Conservation (phyloP, 2,113 vertebrate genomes). For the Leiothrix lutea region DNA sequence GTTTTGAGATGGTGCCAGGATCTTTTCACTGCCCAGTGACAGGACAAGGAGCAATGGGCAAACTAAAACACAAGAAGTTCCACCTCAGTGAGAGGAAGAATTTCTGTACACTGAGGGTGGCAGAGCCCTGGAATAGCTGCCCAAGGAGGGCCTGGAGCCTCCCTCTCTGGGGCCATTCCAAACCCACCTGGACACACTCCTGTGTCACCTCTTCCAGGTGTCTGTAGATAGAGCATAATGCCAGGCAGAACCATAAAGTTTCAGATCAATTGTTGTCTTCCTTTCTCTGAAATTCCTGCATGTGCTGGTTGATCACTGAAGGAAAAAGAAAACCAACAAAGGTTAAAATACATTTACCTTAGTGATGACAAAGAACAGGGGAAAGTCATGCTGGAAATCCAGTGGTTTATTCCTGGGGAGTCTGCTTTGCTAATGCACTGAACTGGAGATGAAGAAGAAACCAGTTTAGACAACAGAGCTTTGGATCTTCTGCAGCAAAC, state of each 20-base stretch:
- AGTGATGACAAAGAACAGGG: neutral
- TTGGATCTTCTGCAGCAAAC: neutral
- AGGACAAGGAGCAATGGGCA: neutral
- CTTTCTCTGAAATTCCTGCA: neutral
- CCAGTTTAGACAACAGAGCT: neutral
- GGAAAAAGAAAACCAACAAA: neutral
- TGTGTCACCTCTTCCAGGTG: neutral
- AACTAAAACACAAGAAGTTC: neutral
- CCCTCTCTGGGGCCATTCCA: neutral
- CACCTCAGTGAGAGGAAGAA: neutral
- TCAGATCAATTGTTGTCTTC: neutral
- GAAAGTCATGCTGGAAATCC: neutral
- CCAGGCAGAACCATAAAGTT: neutral
- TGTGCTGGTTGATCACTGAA: neutral
- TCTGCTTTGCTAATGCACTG: neutral
- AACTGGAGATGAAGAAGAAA: neutral
- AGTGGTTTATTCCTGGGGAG: neutral
- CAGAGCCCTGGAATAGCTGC: neutral
- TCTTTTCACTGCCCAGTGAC: neutral
- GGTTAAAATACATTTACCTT: neutral
- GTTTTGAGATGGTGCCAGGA: neutral
- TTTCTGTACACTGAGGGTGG: neutral
- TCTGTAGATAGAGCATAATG: neutral
- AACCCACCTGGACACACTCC: accelerated
- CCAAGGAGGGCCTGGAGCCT: neutral